Conservation (phyloP, 92 coral and sea anemone species). For the Parazoanthus atlanticus region DNA sequence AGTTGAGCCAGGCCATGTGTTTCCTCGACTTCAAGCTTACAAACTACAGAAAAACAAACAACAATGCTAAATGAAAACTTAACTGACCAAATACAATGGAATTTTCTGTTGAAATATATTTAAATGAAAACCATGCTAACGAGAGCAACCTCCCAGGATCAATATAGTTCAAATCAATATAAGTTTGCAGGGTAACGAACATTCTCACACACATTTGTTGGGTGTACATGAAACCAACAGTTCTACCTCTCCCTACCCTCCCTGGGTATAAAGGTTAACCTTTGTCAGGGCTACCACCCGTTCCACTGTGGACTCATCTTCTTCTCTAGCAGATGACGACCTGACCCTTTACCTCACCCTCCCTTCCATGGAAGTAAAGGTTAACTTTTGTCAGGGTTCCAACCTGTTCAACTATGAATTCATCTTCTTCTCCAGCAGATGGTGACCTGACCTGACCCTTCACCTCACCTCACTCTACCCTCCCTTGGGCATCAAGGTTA, state of each 20-base stretch:
- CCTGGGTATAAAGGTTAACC: neutral
- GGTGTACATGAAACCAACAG: too few species aligned
- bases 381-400: neutral
- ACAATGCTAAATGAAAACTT: too few species aligned
- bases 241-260: neutral
- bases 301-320: conserved; percentile 89
- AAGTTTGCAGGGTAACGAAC: too few species aligned
- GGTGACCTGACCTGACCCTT: conserved; percentile 56
- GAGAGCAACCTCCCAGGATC: neutral
- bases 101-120: too few species aligned
- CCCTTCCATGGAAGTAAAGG: neutral
- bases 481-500: neutral
- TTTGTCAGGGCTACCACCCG: conserved; percentile 58
- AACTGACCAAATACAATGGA: too few species aligned
- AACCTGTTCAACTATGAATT: conserved; percentile 91
- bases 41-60: too few species aligned
- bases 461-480: neutral
- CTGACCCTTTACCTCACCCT: conserved; percentile 52
- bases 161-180: too few species aligned
- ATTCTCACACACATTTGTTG: too few species aligned
- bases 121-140: too few species aligned
- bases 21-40: too few species aligned
- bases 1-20: neutral
- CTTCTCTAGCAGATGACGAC: conserved; percentile 78
- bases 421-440: conserved; percentile 90